Conservation (phyloP, 1,140 invertebrate species). For the Eubasilissa regina region DNA sequence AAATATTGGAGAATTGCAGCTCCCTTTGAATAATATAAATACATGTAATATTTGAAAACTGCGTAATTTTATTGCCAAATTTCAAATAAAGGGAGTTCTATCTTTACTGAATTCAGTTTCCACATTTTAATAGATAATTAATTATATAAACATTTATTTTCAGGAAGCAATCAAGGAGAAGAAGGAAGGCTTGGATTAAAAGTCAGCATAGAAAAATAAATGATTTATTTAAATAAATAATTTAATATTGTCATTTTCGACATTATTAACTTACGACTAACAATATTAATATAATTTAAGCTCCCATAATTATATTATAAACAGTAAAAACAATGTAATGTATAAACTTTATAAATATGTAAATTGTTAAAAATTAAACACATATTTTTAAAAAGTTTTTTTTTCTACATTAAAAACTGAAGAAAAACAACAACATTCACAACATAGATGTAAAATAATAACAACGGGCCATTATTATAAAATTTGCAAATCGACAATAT, state of each 20-base stretch:
- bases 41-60: too few relatives aligned
- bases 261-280: slow-evolving; percentile 1
- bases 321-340: slow-evolving; percentile 21
- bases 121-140: neutral
- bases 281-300: neutral
- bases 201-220: slow-evolving; percentile 29
- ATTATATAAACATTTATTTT: slow-evolving; percentile 65
- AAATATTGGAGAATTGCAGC: too few relatives aligned
- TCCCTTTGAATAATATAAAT: too few relatives aligned
- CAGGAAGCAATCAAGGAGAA: slow-evolving; percentile 91
- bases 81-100: too few relatives aligned
- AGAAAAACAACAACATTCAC: too few relatives aligned
- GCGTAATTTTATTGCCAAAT: too few relatives aligned
- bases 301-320: slow-evolving; percentile 2
- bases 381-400: slow-evolving; percentile 19
- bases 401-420: neutral
- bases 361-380: slow-evolving; percentile 21
- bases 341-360: slow-evolving; percentile 27
- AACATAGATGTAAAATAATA: too few relatives aligned
- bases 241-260: slow-evolving; percentile 14
- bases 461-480: too few relatives aligned
- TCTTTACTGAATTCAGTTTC: too few relatives aligned
- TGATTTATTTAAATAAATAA: slow-evolving; percentile 42
- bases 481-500: too few relatives aligned
- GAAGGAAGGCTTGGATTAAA: slow-evolving; percentile 86